Base-by-base conservation (phyloP, 2,888 invertebrate genomes). In the Glaucopsyche alexis region DNA sequence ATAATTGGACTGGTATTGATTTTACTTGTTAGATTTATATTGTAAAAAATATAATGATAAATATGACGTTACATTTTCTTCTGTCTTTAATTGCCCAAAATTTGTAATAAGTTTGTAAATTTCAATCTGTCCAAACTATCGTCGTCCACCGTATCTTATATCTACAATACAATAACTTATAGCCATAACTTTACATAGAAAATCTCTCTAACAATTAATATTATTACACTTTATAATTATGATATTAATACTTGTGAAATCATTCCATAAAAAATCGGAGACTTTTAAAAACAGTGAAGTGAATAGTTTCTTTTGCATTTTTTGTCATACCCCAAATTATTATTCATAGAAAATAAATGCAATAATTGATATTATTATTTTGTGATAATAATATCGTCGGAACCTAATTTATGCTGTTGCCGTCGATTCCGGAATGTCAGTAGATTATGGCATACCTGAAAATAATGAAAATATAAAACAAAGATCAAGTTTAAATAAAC, bases 401-500 rank as follows among this genome's bases (percentile, higher is more conserved):
- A 47, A 49, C 47, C 13, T 16, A 6, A 42, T 16, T 7, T 19
- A 38, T 11, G 69, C 69, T n/a, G 16, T 8, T 19, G 45, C 49
- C 47, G 45, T 69, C 47, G 45, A 29, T 49, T 49, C 49, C 69
- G 69, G 69, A 69, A 69, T 69, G 69, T 69, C 69, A 42, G 29
- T 60, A 19, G 8, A 42, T 69, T 69, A 29, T 14, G 47, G 49
- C 49, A 19, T 69, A 69, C 49, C 69, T 69, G 47, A 5, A 69
- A 69, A 47, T 2, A 69, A 19, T 5, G 13, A 16, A 47, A 7
- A 47, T 9, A 38, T 40, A 3, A 29, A 3, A 29, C 6, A 5
- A 29, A 9, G 3, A 29, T 11, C 29, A 19, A 19, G 29, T 29
- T 29, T 29, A 4, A 29, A 29, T 3, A 29, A 29, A 29, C n/a